Evolutionary conservation across 2,888 invertebrate species (phyloP).

Genomic region (Teinopalpus imperialis): DNA sequence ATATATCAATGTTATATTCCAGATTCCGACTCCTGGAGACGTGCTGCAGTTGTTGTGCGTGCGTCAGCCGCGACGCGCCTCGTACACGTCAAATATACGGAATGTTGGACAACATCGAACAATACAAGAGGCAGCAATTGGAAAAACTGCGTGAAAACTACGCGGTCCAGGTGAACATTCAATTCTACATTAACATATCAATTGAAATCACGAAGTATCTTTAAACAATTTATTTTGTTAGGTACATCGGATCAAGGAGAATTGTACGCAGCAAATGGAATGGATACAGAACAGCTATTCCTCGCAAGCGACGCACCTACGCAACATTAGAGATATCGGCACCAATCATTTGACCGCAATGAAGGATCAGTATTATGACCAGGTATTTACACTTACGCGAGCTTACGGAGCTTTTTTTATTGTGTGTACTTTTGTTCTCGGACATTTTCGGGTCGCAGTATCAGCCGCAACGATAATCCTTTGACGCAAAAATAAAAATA

Average conservation of each 20-base stretch:
- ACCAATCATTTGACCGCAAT: slow-evolving; percentile 92
- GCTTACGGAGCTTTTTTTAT: not conserved
- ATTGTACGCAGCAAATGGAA: slow-evolving; percentile 96
- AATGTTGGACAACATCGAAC: slow-evolving; percentile 94
- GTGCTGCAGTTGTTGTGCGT: slow-evolving; percentile 90
- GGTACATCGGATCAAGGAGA: slow-evolving; percentile 95
- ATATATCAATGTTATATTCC: slow-evolving; percentile 45
- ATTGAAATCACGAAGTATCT: not conserved
- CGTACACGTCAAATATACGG: slow-evolving; percentile 92
- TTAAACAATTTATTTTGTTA: slow-evolving; percentile 42
- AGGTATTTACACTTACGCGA: slow-evolving; percentile 78
- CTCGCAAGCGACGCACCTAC: slow-evolving; percentile 91
- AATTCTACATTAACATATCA: no score
- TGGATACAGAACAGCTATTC: slow-evolving; percentile 96
- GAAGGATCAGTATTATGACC: slow-evolving; percentile 95
- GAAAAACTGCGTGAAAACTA: slow-evolving; percentile 95
- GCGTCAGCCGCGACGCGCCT: slow-evolving; percentile 86
- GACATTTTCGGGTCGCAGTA: no score
- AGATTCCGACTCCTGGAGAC: slow-evolving; percentile 88
- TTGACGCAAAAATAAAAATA: not conserved
- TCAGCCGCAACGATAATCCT: no score
- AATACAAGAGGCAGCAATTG: slow-evolving; percentile 93
- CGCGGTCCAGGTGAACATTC: slow-evolving; percentile 87
- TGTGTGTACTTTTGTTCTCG: no score
- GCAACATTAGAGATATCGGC: slow-evolving; percentile 95